Conservation (phyloP, 2,797 vertebrate genomes). For the Alcedo quadribrachys region DNA sequence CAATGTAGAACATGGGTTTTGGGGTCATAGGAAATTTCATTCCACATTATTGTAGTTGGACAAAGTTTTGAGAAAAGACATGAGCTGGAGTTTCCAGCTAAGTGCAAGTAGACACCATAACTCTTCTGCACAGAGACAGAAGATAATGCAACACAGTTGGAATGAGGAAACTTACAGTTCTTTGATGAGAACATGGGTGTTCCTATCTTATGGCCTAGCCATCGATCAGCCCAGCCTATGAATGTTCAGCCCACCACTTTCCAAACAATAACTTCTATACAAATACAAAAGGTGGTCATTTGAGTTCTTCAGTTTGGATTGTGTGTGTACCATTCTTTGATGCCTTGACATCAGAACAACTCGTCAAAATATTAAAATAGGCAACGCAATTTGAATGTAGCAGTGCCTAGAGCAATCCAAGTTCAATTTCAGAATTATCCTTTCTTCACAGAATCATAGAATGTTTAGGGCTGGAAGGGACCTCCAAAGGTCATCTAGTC, state of each 20-base stretch:
- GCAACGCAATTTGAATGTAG: neutral
- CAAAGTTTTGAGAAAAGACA: neutral
- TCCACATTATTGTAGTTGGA: neutral
- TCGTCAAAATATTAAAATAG: neutral
- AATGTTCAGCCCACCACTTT: neutral
- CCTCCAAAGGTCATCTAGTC: too few species aligned
- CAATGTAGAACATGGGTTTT: neutral
- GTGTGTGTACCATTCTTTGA: neutral
- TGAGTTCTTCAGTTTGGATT: neutral
- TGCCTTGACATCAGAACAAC: neutral
- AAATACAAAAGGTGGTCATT: neutral
- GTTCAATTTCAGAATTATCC: neutral
- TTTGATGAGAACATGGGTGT: neutral
- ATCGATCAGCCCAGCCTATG: neutral
- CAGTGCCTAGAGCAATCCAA: neutral
- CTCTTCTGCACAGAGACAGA: neutral
- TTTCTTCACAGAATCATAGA: neutral
- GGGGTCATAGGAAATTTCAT: neutral
- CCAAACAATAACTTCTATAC: neutral
- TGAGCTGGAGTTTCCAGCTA: neutral
- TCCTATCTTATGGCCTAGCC: neutral
- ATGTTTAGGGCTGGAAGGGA: too few species aligned
- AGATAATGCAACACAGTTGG: neutral
- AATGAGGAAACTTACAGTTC: neutral
- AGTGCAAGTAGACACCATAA: neutral